phyloP scores from a whole-genome alignment of 2,888 invertebrate genomes.

The Eupithecia insigniata region DNA sequence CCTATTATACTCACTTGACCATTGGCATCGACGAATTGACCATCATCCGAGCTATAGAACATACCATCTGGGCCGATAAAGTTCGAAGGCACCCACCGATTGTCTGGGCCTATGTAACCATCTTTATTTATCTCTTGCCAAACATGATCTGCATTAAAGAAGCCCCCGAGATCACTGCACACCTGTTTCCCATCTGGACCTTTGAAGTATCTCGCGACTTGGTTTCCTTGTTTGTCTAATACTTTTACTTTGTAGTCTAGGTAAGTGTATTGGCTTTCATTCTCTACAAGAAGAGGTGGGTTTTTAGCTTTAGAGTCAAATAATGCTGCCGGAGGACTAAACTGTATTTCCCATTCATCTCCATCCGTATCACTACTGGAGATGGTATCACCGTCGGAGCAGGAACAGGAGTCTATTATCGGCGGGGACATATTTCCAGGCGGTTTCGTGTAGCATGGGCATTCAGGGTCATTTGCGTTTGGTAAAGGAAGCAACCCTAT shows the following conservation, averaged over 20 bases:
- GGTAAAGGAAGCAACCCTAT: constrained; percentile 73
- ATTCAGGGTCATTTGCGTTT: constrained; percentile 70
- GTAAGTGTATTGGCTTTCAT: constrained; percentile 71
- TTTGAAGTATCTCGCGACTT: constrained; percentile 71
- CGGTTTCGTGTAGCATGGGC: constrained; percentile 66
- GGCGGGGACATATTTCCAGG: constrained; percentile 53
- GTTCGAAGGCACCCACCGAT: constrained; percentile 75
- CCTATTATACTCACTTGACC: constrained; percentile 67
- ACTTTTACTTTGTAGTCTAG: constrained; percentile 77
- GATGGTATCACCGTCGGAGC: constrained; percentile 68
- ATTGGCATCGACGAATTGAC: constrained; percentile 62
- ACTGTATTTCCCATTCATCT: constrained; percentile 78
- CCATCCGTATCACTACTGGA: constrained; percentile 74
- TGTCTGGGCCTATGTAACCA: constrained; percentile 75
- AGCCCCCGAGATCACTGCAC: constrained; percentile 79
- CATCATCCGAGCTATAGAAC: constrained; percentile 73
- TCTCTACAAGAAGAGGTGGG: constrained; percentile 55
- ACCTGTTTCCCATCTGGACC: constrained; percentile 74
- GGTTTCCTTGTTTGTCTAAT: constrained; percentile 73
- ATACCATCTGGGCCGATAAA: constrained; percentile 76
- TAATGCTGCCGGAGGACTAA: constrained; percentile 72
- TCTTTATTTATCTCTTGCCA: constrained; percentile 79
- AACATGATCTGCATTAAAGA: constrained; percentile 65
- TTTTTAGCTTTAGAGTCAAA: constrained; percentile 74
- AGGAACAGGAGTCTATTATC: constrained; percentile 74